Conservation (phyloP, 2,113 vertebrate species). For the Semnopithecus entellus region DNA sequence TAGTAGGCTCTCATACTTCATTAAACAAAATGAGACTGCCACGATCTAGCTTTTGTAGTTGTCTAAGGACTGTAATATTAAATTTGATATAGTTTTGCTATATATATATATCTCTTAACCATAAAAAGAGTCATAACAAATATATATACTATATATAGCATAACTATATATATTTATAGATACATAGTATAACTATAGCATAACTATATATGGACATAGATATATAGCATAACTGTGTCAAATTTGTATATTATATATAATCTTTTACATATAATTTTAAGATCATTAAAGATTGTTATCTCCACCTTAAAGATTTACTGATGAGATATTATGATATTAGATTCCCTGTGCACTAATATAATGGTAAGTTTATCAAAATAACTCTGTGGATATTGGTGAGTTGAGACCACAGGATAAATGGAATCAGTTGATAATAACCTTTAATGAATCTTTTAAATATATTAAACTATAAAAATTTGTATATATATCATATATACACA, state of each 20-base stretch:
- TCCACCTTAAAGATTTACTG: slow-evolving; percentile 48
- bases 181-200: too few species aligned
- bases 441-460: too few species aligned
- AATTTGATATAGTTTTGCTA: not conserved
- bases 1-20: not conserved
- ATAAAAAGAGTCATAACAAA: too few species aligned
- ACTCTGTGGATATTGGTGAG: not conserved
- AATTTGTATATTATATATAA: too few species aligned
- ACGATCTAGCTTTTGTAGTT: not conserved
- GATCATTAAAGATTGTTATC: slow-evolving; percentile 55
- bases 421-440: not conserved
- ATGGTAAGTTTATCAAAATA: not conserved
- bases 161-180: too few species aligned
- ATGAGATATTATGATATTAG: slow-evolving; percentile 14
- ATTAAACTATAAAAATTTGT: too few species aligned
- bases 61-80: not conserved
- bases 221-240: too few species aligned
- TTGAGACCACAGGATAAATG: not conserved
- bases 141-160: too few species aligned
- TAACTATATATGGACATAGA: too few species aligned
- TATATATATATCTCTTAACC: not conserved
- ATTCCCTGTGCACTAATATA: not conserved
- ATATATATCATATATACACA: too few species aligned
- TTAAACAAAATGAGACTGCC: not conserved
- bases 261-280: not conserved